These are phyloP conservation scores for Procavia capensis DNA, from an alignment of 2,113 vertebrate species.

Conservation along the genomic window DNA sequence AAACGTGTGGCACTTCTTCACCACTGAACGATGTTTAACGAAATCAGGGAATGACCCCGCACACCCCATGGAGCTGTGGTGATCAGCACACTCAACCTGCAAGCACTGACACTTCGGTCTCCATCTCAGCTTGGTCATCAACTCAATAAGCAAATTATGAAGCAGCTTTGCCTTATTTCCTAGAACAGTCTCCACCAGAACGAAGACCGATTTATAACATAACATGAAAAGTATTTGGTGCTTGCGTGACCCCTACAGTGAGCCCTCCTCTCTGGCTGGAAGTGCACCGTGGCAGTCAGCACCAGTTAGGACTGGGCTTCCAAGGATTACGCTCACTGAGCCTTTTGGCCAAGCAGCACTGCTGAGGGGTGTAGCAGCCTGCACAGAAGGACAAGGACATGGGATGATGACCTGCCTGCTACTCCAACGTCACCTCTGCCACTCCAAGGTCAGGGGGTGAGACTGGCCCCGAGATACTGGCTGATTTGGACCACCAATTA, in stretches of 20 bases:
- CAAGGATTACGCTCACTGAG: background rate
- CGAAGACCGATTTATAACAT: background rate
- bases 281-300: background rate
- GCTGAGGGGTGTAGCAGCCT: rapidly evolving
- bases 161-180: background rate
- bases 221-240: background rate
- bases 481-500: background rate
- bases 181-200: background rate
- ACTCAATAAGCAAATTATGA: background rate
- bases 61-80: background rate
- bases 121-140: background rate
- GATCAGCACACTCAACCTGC: background rate
- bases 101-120: background rate
- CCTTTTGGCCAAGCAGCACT: background rate
- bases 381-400: rapidly evolving
- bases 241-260: background rate
- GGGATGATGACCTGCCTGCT: background rate
- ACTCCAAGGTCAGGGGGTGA: background rate
- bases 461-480: background rate
- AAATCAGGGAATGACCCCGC: background rate
- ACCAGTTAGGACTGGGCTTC: background rate
- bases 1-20: background rate
- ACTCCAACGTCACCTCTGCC: background rate
- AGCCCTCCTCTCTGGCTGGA: background rate
- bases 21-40: background rate